Evolutionary conservation across 1,140 invertebrate genomes (phyloP), one percentile per base, ranked within the genome.

Genomic region (Spodoptera frugiperda): DNA sequence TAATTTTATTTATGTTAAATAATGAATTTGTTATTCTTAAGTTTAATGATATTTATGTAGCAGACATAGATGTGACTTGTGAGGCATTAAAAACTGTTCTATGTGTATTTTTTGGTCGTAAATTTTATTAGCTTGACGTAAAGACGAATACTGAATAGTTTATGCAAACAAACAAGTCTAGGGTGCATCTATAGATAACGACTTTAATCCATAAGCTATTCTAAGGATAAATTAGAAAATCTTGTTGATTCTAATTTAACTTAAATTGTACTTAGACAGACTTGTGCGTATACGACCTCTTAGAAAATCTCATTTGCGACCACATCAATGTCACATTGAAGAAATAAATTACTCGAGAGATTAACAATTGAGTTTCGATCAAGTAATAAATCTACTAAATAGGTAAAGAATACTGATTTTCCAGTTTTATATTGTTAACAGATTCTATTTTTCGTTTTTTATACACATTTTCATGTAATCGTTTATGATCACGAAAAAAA

Each of bases 51-150:
- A 30, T 39, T 3, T 15, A 12, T 39, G 3, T 8, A 61, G 30
- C 15, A 33, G 15, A 33, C 57, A 14, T 61, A 5, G 0, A 14
- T 11, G 57, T 39, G 57, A 61, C 30, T 61, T 39, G 44, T 44
- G 33, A 44, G 59, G 59, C 59, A 44, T 15, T 61, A 61, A 61
- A 44, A 61, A 61, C 59, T 44, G 4, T 61, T 61, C 33, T 61
- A 6, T 39, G 6, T 39, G 8, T 39, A 55, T 55, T 55, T 55
- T 55, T 17, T 0, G 15, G 6, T 55, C 53, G 17, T 19, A 55
- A 55, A 55, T 51, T 51, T 51, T 17, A 55, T 17, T 21, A 17
- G 17, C 17, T 17, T 14, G 53, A 19, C 53, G 53, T 21, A 11
- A 55, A 17, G 17, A 17, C 53, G n/a, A 19, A 19, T 19, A 17